Evolutionary conservation across 2,888 invertebrate genomes (phyloP).

Genomic region (Drosophila conformis): DNA sequence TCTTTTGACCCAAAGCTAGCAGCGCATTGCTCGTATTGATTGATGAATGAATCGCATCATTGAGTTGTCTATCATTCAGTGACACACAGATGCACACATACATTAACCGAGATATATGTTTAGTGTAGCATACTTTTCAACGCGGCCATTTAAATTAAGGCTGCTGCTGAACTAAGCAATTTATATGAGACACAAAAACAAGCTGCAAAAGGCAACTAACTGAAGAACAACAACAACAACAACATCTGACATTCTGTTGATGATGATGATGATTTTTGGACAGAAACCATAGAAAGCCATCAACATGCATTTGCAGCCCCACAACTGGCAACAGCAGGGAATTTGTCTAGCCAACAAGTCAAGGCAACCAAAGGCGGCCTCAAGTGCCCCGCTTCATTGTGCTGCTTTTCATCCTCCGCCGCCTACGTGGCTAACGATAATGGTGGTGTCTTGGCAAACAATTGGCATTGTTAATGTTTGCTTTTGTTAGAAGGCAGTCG

Average conservation of each 20-base stretch:
- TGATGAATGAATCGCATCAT: conserved; percentile 55
- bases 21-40: conserved; percentile 58
- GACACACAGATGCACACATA: background rate
- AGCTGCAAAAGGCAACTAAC: conserved; percentile 19
- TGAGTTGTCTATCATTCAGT: conserved; percentile 32
- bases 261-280: conserved; percentile 27
- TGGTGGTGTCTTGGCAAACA: conserved; percentile 69
- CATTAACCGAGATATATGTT: background rate
- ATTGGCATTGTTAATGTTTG: conserved; percentile 62
- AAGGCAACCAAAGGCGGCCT: conserved; percentile 58
- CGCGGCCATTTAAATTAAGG: conserved; percentile 18
- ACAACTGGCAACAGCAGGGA: conserved; percentile 5
- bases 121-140: conserved; percentile 41
- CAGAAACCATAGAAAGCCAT: conserved; percentile 21
- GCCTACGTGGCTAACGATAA: conserved; percentile 54
- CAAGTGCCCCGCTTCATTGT: conserved; percentile 53
- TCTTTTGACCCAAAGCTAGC: conserved; percentile 62
- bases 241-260: conserved; percentile 13
- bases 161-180: conserved; percentile 31
- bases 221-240: conserved; percentile 4
- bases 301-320: conserved; percentile 20
- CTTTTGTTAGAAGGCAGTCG: conserved; percentile 25
- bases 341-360: conserved; percentile 54
- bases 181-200: conserved; percentile 37
- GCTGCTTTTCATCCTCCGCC: conserved; percentile 9